Conservation (phyloP, 2,888 invertebrate genomes). For the Gerris lacustris region DNA sequence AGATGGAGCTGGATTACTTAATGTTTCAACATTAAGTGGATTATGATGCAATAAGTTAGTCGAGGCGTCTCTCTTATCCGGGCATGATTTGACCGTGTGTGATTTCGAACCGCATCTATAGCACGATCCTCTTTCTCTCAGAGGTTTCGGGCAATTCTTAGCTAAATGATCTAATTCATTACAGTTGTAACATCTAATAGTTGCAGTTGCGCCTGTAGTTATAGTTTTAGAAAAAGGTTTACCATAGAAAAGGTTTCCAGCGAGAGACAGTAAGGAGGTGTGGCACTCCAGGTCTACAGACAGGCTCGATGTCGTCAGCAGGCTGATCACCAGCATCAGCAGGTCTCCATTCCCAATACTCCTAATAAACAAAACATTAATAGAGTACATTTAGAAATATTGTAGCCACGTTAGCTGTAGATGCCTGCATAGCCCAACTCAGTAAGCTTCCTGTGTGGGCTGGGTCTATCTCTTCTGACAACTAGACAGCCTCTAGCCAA, state of each 20-base stretch:
- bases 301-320: conserved; percentile 42
- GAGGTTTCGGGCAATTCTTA: neutral
- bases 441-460: no score
- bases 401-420: no score
- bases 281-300: conserved; percentile 45
- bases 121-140: neutral
- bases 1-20: neutral
- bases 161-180: neutral
- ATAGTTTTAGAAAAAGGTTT: neutral
- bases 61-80: neutral
- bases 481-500: no score
- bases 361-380: neutral
- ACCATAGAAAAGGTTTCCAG: conserved; percentile 44
- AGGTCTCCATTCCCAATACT: conserved; percentile 21
- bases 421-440: no score
- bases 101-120: neutral
- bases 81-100: neutral
- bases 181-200: neutral
- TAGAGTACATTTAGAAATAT: no score
- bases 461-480: no score
- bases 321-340: conserved; percentile 28
- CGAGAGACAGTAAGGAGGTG: conserved; percentile 41
- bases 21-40: neutral
- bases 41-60: neutral
- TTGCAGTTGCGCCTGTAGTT: neutral